Percentiles rank a stretch among this genome's conserved stretches.
Conservation (phyloP, 2,888 invertebrate genomes). For the Drosophila anomelani region DNA sequence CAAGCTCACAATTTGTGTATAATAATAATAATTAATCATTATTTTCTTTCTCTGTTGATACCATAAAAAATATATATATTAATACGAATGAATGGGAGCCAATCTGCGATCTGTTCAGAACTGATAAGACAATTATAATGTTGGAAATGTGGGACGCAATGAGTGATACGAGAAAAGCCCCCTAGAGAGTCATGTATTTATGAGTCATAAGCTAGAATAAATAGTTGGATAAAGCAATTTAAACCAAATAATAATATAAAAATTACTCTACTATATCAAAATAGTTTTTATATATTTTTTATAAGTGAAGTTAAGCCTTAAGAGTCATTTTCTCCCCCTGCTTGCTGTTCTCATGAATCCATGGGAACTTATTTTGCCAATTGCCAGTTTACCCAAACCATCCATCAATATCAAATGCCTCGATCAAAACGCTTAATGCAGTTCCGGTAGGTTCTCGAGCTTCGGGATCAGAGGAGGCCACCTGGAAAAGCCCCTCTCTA, state of each 20-base stretch:
- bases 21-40: constrained; percentile 34
- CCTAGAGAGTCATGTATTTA: not conserved
- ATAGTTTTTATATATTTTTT: not conserved
- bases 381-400: constrained; percentile 37
- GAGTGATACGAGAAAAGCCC: constrained; percentile 15
- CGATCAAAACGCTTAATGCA: constrained; percentile 49
- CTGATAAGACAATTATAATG: constrained; percentile 27
- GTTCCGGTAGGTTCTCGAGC: constrained; percentile 55
- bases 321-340: not conserved
- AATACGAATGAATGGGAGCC: constrained; percentile 17
- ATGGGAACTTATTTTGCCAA: constrained; percentile 39
- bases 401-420: constrained; percentile 37
- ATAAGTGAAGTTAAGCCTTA: not conserved
- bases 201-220: constrained; percentile 12
- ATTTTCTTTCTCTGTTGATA: constrained; percentile 27
- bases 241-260: too few relatives aligned
- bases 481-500: constrained; percentile 54
- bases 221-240: too few relatives aligned
- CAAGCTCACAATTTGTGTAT: constrained; percentile 16
- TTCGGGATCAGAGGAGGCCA: constrained; percentile 53
- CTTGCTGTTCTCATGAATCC: constrained; percentile 18
- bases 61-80: constrained; percentile 8
- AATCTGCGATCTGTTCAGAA: constrained; percentile 18
- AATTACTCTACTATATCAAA: not conserved
- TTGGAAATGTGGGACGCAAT: constrained; percentile 16